Evolutionary conservation across 2,888 invertebrate species (phyloP).

Genomic region (Spialia ferax): DNA sequence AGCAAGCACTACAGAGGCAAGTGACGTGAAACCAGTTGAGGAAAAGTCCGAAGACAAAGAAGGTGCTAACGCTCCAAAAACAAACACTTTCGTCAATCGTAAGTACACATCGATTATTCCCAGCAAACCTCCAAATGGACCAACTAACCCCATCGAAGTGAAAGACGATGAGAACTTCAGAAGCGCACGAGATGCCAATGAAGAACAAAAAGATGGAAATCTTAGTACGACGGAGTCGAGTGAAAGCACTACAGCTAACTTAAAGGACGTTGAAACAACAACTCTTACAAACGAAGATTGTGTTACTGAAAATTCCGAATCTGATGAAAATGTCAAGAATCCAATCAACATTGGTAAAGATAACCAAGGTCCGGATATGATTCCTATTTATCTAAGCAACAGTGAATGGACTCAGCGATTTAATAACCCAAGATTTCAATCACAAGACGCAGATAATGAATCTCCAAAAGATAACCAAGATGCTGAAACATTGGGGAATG

Average conservation of each 20-base stretch:
- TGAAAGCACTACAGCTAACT: slow-evolving; percentile 19
- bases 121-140: slow-evolving; percentile 17
- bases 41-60: slow-evolving; percentile 35
- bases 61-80: slow-evolving; percentile 39
- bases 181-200: slow-evolving; percentile 41
- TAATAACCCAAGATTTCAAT: slow-evolving; percentile 12
- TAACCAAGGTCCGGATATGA: neutral
- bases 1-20: slow-evolving; percentile 29
- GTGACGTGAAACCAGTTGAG: slow-evolving; percentile 21
- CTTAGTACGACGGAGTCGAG: slow-evolving; percentile 9
- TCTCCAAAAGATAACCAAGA: slow-evolving; percentile 1
- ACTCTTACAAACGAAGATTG: slow-evolving; percentile 22
- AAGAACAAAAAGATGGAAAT: slow-evolving; percentile 10
- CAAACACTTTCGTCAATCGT: slow-evolving; percentile 37
- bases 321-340: neutral
- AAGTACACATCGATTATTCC: slow-evolving; percentile 39
- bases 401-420: slow-evolving; percentile 22
- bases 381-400: slow-evolving; percentile 5
- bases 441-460: neutral
- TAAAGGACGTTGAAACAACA: slow-evolving; percentile 16
- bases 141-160: slow-evolving; percentile 28
- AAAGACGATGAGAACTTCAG: slow-evolving; percentile 40
- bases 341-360: neutral
- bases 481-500: slow-evolving; percentile 8
- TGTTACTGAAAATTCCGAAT: slow-evolving; percentile 10